Conservation (phyloP, 1,140 invertebrate species). For the Acyrthosiphon pisum region DNA sequence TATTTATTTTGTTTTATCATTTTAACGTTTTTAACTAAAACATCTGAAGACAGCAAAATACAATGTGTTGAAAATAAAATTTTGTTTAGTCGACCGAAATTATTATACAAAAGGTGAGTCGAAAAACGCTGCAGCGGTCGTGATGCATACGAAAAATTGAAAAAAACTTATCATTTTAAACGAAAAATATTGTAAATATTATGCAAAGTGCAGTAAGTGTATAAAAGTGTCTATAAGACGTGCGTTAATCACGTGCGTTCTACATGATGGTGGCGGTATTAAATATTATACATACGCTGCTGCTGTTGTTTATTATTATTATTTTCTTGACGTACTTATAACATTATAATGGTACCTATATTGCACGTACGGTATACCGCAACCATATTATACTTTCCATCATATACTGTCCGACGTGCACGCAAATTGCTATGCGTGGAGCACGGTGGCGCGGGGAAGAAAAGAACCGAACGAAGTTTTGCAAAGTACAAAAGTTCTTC, state of each 20-base stretch:
- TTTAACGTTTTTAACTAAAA: background rate
- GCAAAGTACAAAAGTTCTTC: conserved; percentile 41
- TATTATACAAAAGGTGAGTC: too few species aligned
- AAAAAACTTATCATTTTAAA: background rate
- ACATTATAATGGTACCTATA: background rate
- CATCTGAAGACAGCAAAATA: background rate
- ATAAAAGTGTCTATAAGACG: background rate
- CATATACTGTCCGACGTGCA: background rate
- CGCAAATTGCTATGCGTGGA: background rate
- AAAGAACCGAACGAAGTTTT: conserved; percentile 22
- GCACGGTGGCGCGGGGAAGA: background rate
- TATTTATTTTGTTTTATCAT: background rate
- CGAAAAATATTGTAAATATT: background rate
- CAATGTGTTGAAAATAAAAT: background rate
- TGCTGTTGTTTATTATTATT: background rate
- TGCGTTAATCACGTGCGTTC: background rate
- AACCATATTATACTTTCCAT: background rate
- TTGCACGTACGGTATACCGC: background rate
- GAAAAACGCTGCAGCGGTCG: background rate
- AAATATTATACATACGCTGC: background rate
- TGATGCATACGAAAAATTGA: background rate
- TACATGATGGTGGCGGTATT: background rate
- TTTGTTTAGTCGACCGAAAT: background rate
- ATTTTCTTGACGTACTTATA: conserved; percentile 18
- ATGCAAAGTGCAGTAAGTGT: background rate